Percentiles rank a stretch among this genome's conserved stretches.
Conservation (phyloP, 2,797 vertebrate genomes). For the Rhyacichthys aspro region DNA sequence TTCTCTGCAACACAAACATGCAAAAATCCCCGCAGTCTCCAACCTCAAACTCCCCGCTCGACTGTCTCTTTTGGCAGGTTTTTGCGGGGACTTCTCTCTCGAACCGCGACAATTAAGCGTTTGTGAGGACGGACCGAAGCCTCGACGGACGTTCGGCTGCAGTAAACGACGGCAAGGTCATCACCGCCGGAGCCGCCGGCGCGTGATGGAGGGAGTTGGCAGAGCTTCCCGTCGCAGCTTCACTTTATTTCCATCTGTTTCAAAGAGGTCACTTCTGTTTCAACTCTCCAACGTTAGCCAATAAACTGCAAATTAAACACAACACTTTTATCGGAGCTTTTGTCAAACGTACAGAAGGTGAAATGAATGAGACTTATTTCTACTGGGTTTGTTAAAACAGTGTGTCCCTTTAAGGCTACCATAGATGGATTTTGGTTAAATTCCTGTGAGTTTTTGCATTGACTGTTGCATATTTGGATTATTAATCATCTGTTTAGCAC, state of each 20-base stretch:
- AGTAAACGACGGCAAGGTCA: constrained; percentile 67
- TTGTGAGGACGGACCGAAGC: constrained; percentile 35
- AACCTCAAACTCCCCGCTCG: constrained; percentile 27
- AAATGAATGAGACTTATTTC: too few relatives aligned
- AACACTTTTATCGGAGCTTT: constrained; percentile 13
- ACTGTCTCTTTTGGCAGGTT: constrained; percentile 44
- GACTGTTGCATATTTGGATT: too few relatives aligned
- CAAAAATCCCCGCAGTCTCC: constrained; percentile 30
- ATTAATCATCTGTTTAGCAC: too few relatives aligned
- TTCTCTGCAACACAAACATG: constrained; percentile 64
- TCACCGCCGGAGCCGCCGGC: constrained; percentile 36
- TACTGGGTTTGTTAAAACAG: too few relatives aligned
- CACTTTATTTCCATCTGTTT: constrained; percentile 27
- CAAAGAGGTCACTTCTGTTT: constrained; percentile 9
- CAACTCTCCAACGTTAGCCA: constrained; percentile 13
- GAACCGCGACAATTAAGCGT: constrained; percentile 58
- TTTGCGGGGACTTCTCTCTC: constrained; percentile 28
- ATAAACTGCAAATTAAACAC: constrained; percentile 41
- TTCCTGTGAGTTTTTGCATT: too few relatives aligned
- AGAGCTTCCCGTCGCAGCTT: constrained; percentile 4
- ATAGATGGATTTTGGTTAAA: too few relatives aligned
- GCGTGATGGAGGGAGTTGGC: constrained; percentile 24
- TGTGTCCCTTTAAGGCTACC: too few relatives aligned
- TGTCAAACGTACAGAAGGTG: too few relatives aligned
- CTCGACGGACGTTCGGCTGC: constrained; percentile 66